Percentiles rank a stretch among this genome's conserved stretches.
These are phyloP conservation scores for Yponomeuta sedellus DNA, from an alignment of 2,888 invertebrate genomes.

Conservation along the genomic window DNA sequence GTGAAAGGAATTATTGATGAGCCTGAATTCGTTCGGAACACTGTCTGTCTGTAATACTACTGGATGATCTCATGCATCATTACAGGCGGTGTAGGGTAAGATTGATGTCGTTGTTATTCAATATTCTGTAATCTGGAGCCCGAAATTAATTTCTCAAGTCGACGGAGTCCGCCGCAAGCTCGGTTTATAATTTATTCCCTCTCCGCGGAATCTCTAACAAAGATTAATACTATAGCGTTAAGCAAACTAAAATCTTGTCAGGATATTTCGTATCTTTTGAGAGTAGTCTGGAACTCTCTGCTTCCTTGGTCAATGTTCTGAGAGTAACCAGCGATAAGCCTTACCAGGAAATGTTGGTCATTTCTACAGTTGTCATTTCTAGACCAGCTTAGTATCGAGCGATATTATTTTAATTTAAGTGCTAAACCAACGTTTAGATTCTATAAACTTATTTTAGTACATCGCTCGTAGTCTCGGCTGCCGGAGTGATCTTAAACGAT, in stretches of 20 bases:
- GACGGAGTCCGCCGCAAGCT: slow-evolving; percentile 21
- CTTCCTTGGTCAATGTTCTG: no score
- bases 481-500: no score
- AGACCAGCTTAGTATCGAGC: no score
- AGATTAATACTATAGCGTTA: slow-evolving; percentile 3
- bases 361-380: no score
- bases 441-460: no score
- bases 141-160: slow-evolving; percentile 25
- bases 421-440: no score
- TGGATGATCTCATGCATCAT: no score
- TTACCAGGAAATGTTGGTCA: no score
- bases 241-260: background rate
- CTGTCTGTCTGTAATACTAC: background rate
- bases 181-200: slow-evolving; percentile 20
- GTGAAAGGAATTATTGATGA: slow-evolving; percentile 1
- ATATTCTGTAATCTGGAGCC: background rate
- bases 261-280: background rate
- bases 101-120: slow-evolving; percentile 8
- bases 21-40: background rate
- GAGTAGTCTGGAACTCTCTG: background rate
- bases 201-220: slow-evolving; percentile 15
- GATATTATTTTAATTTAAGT: no score
- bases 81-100: background rate
- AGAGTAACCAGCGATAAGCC: no score
- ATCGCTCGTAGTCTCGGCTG: no score